Conservation (phyloP, 1,140 invertebrate species). For the Euwallacea similis region DNA sequence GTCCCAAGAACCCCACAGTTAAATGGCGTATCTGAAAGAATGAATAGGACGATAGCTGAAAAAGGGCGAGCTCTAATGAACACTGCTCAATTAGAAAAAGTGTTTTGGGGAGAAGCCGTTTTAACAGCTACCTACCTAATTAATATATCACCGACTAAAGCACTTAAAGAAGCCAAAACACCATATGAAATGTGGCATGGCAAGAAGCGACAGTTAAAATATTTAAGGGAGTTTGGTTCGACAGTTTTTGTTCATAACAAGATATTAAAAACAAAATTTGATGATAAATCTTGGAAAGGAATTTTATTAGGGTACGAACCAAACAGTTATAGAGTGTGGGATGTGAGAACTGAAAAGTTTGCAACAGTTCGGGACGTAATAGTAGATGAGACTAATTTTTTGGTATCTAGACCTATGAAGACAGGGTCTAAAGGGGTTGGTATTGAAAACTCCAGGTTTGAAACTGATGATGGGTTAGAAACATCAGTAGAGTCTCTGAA, state of each 20-base stretch:
- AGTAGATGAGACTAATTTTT: constrained; percentile 10
- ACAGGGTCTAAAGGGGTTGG: not conserved
- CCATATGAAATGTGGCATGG: constrained; percentile 56
- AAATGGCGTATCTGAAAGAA: constrained; percentile 58
- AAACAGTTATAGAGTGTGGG: not conserved
- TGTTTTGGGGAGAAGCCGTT: constrained; percentile 53
- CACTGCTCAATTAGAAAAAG: constrained; percentile 45
- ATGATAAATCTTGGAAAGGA: too few species aligned
- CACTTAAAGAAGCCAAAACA: constrained; percentile 45
- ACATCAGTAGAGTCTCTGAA: too few species aligned
- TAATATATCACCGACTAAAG: constrained; percentile 48
- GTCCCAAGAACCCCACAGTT: constrained; percentile 56
- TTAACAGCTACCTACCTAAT: constrained; percentile 54
- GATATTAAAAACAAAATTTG: too few species aligned
- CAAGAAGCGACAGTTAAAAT: not conserved
- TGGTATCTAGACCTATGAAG: constrained; percentile 6
- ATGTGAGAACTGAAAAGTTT: not conserved
- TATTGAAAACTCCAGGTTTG: too few species aligned
- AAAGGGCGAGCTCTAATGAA: constrained; percentile 53
- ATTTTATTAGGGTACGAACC: too few species aligned
- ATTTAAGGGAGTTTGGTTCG: not conserved
- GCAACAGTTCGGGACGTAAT: constrained; percentile 6
- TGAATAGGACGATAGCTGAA: constrained; percentile 55
- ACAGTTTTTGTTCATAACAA: too few species aligned
- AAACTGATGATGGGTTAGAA: too few species aligned